Base-by-base conservation (phyloP, 2,888 invertebrate genomes). In the Hoplodrina ambigua region DNA sequence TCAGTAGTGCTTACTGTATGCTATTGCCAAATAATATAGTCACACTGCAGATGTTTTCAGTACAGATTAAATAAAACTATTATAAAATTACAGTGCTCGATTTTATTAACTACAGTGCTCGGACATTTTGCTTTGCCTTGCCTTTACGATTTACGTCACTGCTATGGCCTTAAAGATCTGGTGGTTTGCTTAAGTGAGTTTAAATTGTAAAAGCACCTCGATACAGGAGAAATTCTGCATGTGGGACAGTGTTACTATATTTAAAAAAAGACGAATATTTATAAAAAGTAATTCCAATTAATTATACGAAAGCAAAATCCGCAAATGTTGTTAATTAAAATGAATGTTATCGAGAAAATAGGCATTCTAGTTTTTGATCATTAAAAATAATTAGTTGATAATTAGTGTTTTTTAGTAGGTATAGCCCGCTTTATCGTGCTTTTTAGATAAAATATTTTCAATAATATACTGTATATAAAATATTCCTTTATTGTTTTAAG, bases 371-470 rank as follows among this genome's bases (percentile, higher is more conserved):
- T 25, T 55, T 63, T 63, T 55, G 62, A 55, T 75, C 25, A 59
- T 78, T 75, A 78, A 70, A 77, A 78, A 54, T 75, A 78, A 78
- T 71, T 0, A 49, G 69, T 15, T 55, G 17, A 55, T 75, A n/a
- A n/a, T n/a, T n/a, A n/a, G n/a, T n/a, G n/a, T 50, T 57, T 37
- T 30, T 37, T 7, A 8, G 0, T 46, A 49, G 20, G 4, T 59
- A 49, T 7, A 5, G 11, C 10, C 10, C 13, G 37, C 53, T 44
- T 75, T 78, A 77, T 77, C 71, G 37, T 33, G 25, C 0, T 33
- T 57, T 50, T 53, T 44, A 50, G 17, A 56, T 64, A 19, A 56
- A 33, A 55, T 19, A 25, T 30, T 30, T 50, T 20, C 15, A n/a
- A 37, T 50, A 17, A 30, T 13, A 52, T n/a, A n/a, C n/a, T n/a